Evolutionary conservation across 1,140 invertebrate species (phyloP), one percentile per base, ranked within the genome.

Genomic region (Drosophila persimilis): DNA sequence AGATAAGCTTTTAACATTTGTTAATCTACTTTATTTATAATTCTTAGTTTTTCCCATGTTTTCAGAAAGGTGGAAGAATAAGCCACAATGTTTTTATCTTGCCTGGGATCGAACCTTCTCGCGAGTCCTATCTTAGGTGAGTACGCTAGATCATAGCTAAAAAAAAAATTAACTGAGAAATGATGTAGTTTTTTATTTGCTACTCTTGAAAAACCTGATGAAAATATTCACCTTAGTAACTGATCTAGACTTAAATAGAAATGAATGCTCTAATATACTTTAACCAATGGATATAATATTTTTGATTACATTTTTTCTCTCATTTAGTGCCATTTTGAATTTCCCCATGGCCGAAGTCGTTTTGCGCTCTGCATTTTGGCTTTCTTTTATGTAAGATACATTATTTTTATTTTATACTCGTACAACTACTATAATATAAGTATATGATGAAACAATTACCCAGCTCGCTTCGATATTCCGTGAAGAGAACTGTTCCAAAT

Each of bases 401-500:
- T 39, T 3, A 39, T 39, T 3, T 13, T 13, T 13, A 2, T 39
- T 39, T 39, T 13, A 39, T 39, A 13, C 3, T 39, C 1, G 8
- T 13, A 39, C 11, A 50, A 24, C 13, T 13, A n/a, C 5, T 58
- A 46, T 50, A 24, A 29, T 29, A 6, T 26, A 39, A 11, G 43
- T 15, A 13, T 43, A 20, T 84, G 80, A 84, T 80, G 80, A 84
- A 61, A 81, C 71, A 64, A 46, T 73, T 74, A 88, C 84, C 80
- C 84, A 88, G 84, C 84, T 88, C 81, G 80, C 85, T 89, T 89
- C 55, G 85, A 89, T 56, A 7, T 46, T 39, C 47, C 51, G 47
- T 86, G 85, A 86, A 86, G 81, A 89, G 51, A 89, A 89, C 58
- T 89, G 69, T 73, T 83, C 72, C 80, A 52, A 31, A 61, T 53